Evolutionary conservation across 2,888 invertebrate species (phyloP), one percentile per base, ranked within the genome.

Genomic region (Isotomurus palustris): DNA sequence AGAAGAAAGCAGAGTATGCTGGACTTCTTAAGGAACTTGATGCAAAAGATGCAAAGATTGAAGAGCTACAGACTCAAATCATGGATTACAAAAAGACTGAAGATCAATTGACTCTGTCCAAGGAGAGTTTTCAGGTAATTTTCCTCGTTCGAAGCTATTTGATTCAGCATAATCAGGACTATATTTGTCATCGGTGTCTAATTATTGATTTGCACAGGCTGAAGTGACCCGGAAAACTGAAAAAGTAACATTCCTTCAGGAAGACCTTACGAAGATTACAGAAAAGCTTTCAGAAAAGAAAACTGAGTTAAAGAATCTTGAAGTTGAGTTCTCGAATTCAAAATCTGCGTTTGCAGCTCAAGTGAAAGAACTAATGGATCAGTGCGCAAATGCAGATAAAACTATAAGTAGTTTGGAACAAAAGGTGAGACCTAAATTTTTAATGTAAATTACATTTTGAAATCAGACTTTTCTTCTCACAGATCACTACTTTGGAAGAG

Each of bases 401-500:
- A 57, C 55, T 14, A 55, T 68, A 10, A 32, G 59, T 4, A 51
- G 48, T 14, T 50, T 66, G 14, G 70, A 70, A 45, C 62, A 67
- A 29, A 70, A 68, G 66, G 70, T 68, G 14, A 22, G 19, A 28
- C n/a, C 14, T 51, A 21, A 32, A 25, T 17, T 43, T 19, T 2
- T 38, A 22, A 10, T 17, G 24, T 32, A 28, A 35, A 43, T 50
- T 25, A 19, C 10, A 10, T 10, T 17, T 32, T 41, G 38, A 38
- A 19, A 22, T 28, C 6, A 10, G 10, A 38, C 3, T 36, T n/a
- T 25, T 43, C 8, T 41, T 17, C n/a, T 29, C 27, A 17, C 40
- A 68, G 68, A 68, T 70, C 53, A 60, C 65, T 12, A 62, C 59
- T 10, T 45, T 68, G 6, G 70, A 70, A 53, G 70, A 70, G 51